A percentile compares a stretch with the other conserved stretches of the same genome.
Evolutionary conservation across 2,113 vertebrate genomes (phyloP).

Genomic region (Dromas ardeola): DNA sequence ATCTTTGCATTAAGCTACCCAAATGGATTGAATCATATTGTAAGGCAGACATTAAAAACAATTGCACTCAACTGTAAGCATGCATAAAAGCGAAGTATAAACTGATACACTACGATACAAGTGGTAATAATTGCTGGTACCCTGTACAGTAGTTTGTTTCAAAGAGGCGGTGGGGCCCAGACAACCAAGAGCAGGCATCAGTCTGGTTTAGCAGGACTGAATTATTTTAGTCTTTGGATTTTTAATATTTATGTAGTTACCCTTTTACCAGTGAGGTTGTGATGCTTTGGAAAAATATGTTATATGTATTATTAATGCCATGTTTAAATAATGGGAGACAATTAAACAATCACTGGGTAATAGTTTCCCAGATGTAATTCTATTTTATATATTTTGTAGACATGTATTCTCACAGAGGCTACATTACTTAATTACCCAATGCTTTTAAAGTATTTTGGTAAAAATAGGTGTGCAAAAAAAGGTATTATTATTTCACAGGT

Average conservation of each 20-base stretch:
- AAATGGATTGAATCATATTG: neutral
- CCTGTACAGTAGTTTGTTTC: neutral
- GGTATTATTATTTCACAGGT: constrained; percentile 41
- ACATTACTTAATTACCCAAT: constrained; percentile 2
- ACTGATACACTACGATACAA: neutral
- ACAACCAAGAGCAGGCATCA: neutral
- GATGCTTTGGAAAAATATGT: constrained; percentile 2
- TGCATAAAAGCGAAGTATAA: neutral
- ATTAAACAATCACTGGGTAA: constrained; percentile 13
- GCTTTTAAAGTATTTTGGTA: constrained; percentile 37
- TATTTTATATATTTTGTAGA: neutral
- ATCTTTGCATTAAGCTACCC: constrained; percentile 57
- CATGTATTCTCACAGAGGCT: neutral
- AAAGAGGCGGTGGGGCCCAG: neutral
- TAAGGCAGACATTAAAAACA: constrained; percentile 42
- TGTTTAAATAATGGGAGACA: constrained; percentile 29
- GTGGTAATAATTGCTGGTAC: neutral
- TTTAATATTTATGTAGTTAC: constrained; percentile 20
- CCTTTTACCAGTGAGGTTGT: neutral
- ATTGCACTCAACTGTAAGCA: neutral
- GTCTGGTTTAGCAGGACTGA: neutral
- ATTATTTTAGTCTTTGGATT: neutral
- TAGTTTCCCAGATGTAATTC: constrained; percentile 13
- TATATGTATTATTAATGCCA: neutral
- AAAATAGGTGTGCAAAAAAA: constrained; percentile 32